These are phyloP conservation scores for Mycteria americana DNA, from an alignment of 2,797 vertebrate species.

Conservation along the genomic window DNA sequence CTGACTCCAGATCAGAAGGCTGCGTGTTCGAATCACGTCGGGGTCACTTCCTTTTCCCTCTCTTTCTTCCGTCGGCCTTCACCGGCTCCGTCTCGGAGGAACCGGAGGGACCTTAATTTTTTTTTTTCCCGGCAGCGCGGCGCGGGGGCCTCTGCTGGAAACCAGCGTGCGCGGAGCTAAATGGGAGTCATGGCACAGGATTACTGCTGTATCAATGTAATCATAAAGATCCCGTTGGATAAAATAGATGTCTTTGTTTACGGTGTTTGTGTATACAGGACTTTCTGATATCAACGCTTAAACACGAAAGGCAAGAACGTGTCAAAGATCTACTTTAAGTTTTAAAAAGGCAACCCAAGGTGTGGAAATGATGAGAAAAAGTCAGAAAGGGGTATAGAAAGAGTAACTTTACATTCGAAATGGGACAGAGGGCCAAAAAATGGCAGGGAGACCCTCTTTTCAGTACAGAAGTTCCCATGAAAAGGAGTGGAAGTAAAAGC, in stretches of 20 bases:
- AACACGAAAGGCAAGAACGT: neutral
- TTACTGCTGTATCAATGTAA: no score
- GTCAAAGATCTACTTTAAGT: neutral
- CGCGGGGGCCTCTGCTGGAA: neutral
- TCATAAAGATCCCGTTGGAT: neutral
- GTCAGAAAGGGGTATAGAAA: neutral
- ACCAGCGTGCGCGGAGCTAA: accelerated
- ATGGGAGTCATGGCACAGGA: no score
- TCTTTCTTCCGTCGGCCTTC: accelerated
- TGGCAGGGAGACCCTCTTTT: neutral
- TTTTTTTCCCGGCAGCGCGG: neutral
- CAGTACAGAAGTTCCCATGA: neutral
- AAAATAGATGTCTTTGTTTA: neutral
- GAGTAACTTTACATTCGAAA: neutral
- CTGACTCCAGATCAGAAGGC: slow-evolving; percentile 77
- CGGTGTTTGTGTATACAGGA: neutral
- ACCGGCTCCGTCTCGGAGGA: accelerated
- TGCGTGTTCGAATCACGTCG: slow-evolving; percentile 87
- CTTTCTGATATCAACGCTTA: accelerated
- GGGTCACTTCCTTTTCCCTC: neutral
- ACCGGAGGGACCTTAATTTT: accelerated
- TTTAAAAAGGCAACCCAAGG: neutral
- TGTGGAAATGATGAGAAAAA: neutral
- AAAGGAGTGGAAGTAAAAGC: neutral
- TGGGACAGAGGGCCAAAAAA: no score